These are phyloP conservation scores for Homarus gammarus DNA, from an alignment of 2,888 invertebrate species.

Conservation along the genomic window DNA sequence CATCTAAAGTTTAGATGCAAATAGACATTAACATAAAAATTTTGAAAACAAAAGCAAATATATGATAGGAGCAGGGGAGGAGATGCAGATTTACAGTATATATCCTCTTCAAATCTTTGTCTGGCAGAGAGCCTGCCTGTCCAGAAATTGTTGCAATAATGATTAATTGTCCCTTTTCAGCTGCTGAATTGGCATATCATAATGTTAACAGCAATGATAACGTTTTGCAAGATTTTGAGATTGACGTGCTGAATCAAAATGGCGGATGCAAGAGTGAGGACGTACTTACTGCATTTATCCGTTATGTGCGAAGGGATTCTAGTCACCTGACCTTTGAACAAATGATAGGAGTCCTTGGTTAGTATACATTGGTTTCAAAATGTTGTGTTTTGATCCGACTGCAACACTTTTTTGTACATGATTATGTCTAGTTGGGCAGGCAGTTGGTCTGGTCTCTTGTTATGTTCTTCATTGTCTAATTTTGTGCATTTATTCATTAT, in stretches of 20 bases:
- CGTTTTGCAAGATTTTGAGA: conserved; percentile 83
- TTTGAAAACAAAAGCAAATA: conserved; percentile 4
- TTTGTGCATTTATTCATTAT: no score
- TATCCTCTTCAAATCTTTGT: no score
- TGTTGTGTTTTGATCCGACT: no score
- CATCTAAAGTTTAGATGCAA: no score
- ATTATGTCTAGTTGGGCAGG: no score
- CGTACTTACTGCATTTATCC: conserved; percentile 88
- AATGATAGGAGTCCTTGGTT: conserved; percentile 86
- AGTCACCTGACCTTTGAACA: conserved; percentile 79
- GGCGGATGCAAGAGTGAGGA: conserved; percentile 86
- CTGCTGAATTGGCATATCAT: conserved; percentile 84
- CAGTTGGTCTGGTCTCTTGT: no score
- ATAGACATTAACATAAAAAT: background rate
- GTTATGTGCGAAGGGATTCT: conserved; percentile 82
- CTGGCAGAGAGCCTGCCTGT: conserved; percentile 22
- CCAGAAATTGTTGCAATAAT: no score
- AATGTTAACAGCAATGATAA: conserved; percentile 83
- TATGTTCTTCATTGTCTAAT: no score
- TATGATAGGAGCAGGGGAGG: background rate
- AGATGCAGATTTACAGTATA: no score
- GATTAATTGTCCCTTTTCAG: conserved; percentile 79
- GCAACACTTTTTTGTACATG: no score
- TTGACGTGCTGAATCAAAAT: conserved; percentile 83
- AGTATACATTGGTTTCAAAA: no score